Conservation (phyloP, 2,888 invertebrate genomes). For the Carterocephalus palaemon region DNA sequence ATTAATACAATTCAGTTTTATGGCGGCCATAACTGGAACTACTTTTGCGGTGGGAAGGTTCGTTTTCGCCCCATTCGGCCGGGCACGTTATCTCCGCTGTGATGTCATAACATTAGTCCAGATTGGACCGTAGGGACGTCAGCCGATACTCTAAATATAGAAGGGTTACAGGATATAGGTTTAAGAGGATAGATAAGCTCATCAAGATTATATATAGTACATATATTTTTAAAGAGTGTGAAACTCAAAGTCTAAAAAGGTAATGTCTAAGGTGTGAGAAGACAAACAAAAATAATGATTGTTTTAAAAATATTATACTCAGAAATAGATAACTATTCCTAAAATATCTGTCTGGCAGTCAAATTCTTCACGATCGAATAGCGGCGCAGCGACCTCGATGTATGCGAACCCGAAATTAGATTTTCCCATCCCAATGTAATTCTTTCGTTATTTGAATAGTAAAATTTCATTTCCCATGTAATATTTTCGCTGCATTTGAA, state of each 20-base stretch:
- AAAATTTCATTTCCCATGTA: slow-evolving; percentile 12
- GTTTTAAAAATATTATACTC: no score
- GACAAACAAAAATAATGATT: no score
- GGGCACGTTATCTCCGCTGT: slow-evolving; percentile 19
- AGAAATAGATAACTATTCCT: no score
- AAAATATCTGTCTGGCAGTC: neutral
- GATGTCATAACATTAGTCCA: slow-evolving; percentile 25
- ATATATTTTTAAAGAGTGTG: no score
- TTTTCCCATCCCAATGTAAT: slow-evolving; percentile 19
- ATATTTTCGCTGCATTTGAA: slow-evolving; percentile 10
- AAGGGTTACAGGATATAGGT: slow-evolving; percentile 5
- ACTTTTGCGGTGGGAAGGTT: slow-evolving; percentile 17
- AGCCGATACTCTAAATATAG: slow-evolving; percentile 27
- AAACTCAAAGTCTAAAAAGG: no score
- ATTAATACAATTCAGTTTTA: slow-evolving; percentile 17
- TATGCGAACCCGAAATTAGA: slow-evolving; percentile 11
- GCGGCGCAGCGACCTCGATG: slow-evolving; percentile 1
- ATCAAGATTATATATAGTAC: no score
- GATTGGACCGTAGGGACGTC: slow-evolving; percentile 23
- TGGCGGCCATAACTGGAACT: slow-evolving; percentile 15
- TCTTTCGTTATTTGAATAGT: slow-evolving; percentile 18
- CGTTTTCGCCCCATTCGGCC: slow-evolving; percentile 21
- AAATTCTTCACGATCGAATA: neutral
- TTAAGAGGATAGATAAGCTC: no score
- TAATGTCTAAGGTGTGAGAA: no score